Conservation (phyloP, 2,888 invertebrate genomes). For the Timema podura region DNA sequence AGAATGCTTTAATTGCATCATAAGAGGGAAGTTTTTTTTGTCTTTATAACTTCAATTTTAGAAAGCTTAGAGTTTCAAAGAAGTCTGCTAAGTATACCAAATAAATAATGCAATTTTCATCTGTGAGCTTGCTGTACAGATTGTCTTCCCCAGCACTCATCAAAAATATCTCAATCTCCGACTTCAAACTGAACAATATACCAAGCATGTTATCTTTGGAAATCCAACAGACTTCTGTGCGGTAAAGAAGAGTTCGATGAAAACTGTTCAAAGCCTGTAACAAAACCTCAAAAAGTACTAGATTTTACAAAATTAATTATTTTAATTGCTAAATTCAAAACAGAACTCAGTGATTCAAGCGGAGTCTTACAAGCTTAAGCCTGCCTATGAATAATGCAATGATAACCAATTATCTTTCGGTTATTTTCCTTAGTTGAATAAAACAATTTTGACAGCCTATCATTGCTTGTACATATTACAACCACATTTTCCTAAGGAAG, state of each 20-base stretch:
- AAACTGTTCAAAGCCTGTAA: too few species aligned
- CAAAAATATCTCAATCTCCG: not conserved
- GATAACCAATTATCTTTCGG: not conserved
- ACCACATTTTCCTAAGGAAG: too few species aligned
- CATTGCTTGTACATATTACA: too few species aligned
- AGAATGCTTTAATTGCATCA: not conserved
- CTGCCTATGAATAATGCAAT: not conserved
- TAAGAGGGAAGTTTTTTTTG: not conserved
- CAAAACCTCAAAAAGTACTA: not conserved
- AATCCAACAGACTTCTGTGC: not conserved
- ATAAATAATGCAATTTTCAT: not conserved
- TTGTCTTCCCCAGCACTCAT: not conserved
- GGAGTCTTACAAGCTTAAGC: not conserved
- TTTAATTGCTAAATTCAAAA: not conserved
- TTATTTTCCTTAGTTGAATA: too few species aligned
- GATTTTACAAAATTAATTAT: not conserved
- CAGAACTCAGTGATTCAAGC: not conserved
- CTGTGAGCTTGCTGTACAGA: not conserved
- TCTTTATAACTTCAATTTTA: not conserved
- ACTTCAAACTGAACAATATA: not conserved
- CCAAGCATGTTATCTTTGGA: not conserved
- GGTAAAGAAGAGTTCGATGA: not conserved
- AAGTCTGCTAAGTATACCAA: conserved; percentile 2
- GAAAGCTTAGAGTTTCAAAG: not conserved
- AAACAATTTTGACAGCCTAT: too few species aligned